Conservation (phyloP, 2,888 invertebrate genomes). For the Tenthredo scrophulariae region DNA sequence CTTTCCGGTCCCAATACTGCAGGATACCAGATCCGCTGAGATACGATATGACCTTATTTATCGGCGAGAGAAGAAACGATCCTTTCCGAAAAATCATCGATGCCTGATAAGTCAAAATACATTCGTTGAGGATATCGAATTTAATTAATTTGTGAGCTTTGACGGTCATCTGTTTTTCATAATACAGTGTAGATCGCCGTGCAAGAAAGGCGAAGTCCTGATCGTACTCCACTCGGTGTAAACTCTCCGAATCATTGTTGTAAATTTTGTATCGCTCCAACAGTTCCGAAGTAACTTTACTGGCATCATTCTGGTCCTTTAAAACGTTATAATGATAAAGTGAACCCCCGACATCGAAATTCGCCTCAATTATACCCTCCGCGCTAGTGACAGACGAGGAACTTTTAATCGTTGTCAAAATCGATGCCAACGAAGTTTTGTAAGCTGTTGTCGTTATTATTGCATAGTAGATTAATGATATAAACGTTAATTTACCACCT, state of each 20-base stretch:
- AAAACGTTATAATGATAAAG: neutral
- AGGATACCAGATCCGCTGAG: neutral
- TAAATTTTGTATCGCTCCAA: neutral
- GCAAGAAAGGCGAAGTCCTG: neutral
- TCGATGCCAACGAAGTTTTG: conserved; percentile 5
- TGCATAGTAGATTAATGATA: neutral
- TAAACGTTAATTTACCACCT: neutral
- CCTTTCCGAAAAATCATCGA: neutral
- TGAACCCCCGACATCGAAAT: neutral
- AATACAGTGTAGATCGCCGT: neutral
- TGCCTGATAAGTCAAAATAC: neutral
- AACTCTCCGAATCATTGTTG: neutral
- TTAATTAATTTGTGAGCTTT: neutral
- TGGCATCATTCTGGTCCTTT: neutral
- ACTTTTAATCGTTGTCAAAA: neutral
- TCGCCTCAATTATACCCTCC: neutral
- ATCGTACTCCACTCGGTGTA: neutral
- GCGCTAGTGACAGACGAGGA: neutral
- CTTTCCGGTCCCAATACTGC: neutral
- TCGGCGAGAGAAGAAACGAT: neutral
- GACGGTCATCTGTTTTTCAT: neutral
- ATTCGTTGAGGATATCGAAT: neutral
- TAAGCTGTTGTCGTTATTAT: conserved; percentile 8
- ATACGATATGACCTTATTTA: neutral
- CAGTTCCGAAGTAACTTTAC: neutral